Evolutionary conservation across 2,888 invertebrate genomes (phyloP), one percentile per base, ranked within the genome.

Genomic region (Priocnemis perturbator): DNA sequence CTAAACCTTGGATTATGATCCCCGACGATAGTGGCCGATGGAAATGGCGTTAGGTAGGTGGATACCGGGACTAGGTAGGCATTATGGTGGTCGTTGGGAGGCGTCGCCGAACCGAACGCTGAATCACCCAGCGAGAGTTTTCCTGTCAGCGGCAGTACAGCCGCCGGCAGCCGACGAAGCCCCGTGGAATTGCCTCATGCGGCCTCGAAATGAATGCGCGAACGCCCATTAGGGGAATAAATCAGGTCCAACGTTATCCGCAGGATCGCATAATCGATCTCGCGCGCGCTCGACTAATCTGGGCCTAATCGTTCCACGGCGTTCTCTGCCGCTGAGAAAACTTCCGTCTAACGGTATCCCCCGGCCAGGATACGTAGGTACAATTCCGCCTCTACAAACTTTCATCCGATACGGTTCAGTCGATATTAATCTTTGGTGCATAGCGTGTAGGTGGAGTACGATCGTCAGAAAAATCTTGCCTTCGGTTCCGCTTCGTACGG

Each of bases 191-290:
- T 85, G 87, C 88, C 86, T 85, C 85, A 85, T 83, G 81, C 85
- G 83, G 78, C 82, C 79, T 77, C 80, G 81, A 88, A 88, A 88
- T 88, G 88, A 88, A 88, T 88, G 87, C 88, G 85, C 88, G 84
- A 88, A 88, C 88, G 88, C 88, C 89, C 88, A 88, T 88, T 88
- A 87, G 85, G 88, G 87, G 86, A 88, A 88, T 88, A 89, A 89
- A 88, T 88, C 88, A 88, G 88, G 81, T 37, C 84, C 78, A 85
- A 87, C 83, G 88, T 87, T 88, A 88, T 86, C 87, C 87, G 81
- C 88, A 88, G 88, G 78, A 85, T 85, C 84, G 84, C 84, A 86
- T 85, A 84, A 88, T 88, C 87, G 86, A 88, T 88, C 84, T 85
- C 83, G 75, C 50, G 50, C 71, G 77, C 73, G 70, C 64, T 59